Base-by-base conservation (phyloP, 2,113 vertebrate species). In the Naja naja region DNA sequence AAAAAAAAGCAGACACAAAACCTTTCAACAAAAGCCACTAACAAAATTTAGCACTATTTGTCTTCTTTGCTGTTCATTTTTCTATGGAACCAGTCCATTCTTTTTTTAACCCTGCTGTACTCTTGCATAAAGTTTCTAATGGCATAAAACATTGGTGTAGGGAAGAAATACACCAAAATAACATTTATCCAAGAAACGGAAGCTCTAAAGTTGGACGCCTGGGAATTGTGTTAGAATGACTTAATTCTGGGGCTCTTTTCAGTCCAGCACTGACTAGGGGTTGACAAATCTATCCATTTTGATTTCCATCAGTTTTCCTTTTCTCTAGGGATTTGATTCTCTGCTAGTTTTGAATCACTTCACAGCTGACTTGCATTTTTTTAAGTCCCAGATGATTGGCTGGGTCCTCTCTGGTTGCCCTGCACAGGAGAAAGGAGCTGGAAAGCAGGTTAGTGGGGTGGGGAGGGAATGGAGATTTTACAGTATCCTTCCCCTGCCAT, bases 31-130 rank as follows among this genome's bases (percentile, higher is more conserved):
- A 90, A 64, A 25, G 27, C 55, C 1, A n/a, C 90, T 74, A 69
- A 1, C 64, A 55, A 22, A 93, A 92, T 74, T 88, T 87, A 86
- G 45, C 53, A 91, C 53, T 87, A 90, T 94, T 96, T 94, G 81
- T 92, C 90, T 89, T 94, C 81, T 0, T 0, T 89, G 91, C 90
- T 30, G 4, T 14, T 93, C n/a, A 96, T 97, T 96, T 96, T 96
- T 95, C 96, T 96, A 94, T 39, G 90, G 93, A 93, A 91, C 91
- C 94, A 92, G 87, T 91, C 93, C 93, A 95, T 89, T 96, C 47
- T 94, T 94, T 95, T 92, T 27, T 95, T 95, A 94, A 94, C 94
- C 94, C 94, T 95, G 91, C 95, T 96, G 95, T 95, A 94, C 96
- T 93, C 94, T 95, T 12, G 0, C 45, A 93, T 95, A 94, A 96